Conservation (phyloP, 2,113 vertebrate genomes). For the Anhinga anhinga region DNA sequence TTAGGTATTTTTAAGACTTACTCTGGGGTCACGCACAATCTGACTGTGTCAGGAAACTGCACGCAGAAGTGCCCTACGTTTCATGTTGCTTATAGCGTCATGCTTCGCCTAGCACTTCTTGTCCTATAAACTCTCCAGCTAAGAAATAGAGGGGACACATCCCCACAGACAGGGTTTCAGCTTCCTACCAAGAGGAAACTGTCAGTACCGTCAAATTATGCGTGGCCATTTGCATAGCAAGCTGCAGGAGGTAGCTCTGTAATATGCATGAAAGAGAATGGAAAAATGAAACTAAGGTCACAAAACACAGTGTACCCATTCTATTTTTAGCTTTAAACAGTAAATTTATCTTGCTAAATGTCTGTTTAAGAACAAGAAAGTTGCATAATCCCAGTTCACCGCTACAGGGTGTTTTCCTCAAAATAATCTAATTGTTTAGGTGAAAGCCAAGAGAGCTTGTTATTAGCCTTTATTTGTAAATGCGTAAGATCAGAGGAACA, state of each 20-base stretch:
- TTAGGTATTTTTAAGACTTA: neutral
- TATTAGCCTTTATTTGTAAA: neutral
- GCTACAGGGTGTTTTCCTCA: conserved; percentile 6
- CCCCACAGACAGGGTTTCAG: neutral
- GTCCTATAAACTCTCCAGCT: neutral
- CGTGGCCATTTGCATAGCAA: neutral
- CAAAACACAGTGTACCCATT: conserved; percentile 33
- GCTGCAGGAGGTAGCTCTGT: neutral
- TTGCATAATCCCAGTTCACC: neutral
- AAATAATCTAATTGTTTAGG: neutral
- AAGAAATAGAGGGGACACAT: neutral
- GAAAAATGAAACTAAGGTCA: conserved; percentile 45
- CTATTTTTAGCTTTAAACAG: conserved; percentile 53
- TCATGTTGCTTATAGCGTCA: neutral
- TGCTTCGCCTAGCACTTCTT: neutral
- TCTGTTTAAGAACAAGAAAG: neutral
- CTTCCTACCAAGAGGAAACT: neutral
- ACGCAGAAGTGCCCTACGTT: neutral
- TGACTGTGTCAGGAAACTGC: neutral
- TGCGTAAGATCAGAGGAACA: neutral
- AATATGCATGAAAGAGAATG: neutral
- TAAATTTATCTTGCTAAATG: conserved; percentile 29
- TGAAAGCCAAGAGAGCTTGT: neutral
- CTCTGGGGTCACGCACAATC: neutral
- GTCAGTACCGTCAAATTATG: neutral